Base-by-base conservation (phyloP, 2,888 invertebrate species). In the Leucoptera coffeella region DNA sequence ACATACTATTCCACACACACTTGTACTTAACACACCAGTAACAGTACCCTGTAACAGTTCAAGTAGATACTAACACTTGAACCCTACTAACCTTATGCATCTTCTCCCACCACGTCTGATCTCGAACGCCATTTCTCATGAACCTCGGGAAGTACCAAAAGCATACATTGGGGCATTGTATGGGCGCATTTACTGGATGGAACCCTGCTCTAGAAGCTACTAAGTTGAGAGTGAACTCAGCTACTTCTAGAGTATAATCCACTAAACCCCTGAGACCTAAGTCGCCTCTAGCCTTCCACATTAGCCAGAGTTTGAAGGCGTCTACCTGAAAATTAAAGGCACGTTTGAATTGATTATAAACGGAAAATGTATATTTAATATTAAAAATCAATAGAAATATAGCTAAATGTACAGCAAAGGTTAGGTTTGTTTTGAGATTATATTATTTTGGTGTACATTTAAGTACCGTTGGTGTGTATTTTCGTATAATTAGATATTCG, bases 251-350 rank as follows among this genome's bases (percentile, higher is more conserved):
- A 0, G 80, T 76, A 26, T 72, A 72, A 36, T 89, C 82, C 1
- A 85, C 72, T 1, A 82, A 59, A 1, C 44, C 38, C 24, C 61
- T 60, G 2, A 85, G 64, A 0, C 79, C 80, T 1, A 43, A 42
- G 25, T 78, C 75, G 0, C 88, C 87, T 1, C 85, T 72, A 0
- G 88, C 85, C 46, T 89, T 85, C 81, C 93, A 88, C 83, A 91
- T 87, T 35, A 91, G 55, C 93, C 94, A 95, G 4, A 94, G 72
- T 55, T 95, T 95, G 47, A 93, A 84, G 2, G 87, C 82, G 50
- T 95, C 94, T 28, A 89, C 76, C 77, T 78, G 42, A 14, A 38
- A 45, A 9, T 17, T n/a, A n/a, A n/a, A n/a, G n/a, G n/a, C n/a
- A n/a, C n/a, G n/a, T n/a, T n/a, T n/a, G n/a, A n/a, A n/a, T n/a